Conservation (phyloP, 2,888 invertebrate genomes). For the Agapostemon virescens region DNA sequence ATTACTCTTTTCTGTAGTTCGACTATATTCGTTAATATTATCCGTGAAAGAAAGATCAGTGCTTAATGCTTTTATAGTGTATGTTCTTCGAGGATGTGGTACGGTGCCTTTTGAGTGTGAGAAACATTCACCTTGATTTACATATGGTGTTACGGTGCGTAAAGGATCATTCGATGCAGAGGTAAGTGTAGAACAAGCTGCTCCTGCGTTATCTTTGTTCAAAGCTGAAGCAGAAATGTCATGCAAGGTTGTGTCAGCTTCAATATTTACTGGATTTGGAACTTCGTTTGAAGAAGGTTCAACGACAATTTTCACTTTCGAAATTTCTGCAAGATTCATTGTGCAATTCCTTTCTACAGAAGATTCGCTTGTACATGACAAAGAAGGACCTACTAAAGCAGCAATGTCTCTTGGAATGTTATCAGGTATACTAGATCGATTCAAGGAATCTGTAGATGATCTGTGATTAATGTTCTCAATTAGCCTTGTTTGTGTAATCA, state of each 20-base stretch:
- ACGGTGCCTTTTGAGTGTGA: not conserved
- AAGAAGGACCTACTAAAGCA: not conserved
- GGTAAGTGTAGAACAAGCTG: slow-evolving; percentile 18
- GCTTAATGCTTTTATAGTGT: slow-evolving; percentile 15
- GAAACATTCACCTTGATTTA: slow-evolving; percentile 4
- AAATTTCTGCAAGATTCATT: not conserved
- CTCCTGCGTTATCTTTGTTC: slow-evolving; percentile 22
- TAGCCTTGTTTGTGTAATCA: not conserved
- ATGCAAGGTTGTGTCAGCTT: slow-evolving; percentile 28
- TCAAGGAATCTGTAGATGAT: not conserved
- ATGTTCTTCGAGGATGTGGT: slow-evolving; percentile 33
- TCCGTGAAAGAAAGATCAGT: slow-evolving; percentile 9
- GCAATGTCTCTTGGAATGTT: slow-evolving; percentile 12
- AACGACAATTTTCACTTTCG: not conserved
- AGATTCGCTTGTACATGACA: not conserved
- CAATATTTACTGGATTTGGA: slow-evolving; percentile 19
- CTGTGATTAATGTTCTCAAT: not conserved
- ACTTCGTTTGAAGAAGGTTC: not conserved
- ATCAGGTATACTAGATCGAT: not conserved
- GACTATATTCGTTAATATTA: not conserved
- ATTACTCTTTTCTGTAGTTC: not conserved
- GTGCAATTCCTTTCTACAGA: slow-evolving; percentile 13
- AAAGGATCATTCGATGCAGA: not conserved
- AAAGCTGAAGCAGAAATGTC: slow-evolving; percentile 33
- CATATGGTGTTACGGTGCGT: not conserved